Evolutionary conservation across 2,113 vertebrate species (phyloP), one percentile per base, ranked within the genome.

Genomic region (Scopus umbretta): DNA sequence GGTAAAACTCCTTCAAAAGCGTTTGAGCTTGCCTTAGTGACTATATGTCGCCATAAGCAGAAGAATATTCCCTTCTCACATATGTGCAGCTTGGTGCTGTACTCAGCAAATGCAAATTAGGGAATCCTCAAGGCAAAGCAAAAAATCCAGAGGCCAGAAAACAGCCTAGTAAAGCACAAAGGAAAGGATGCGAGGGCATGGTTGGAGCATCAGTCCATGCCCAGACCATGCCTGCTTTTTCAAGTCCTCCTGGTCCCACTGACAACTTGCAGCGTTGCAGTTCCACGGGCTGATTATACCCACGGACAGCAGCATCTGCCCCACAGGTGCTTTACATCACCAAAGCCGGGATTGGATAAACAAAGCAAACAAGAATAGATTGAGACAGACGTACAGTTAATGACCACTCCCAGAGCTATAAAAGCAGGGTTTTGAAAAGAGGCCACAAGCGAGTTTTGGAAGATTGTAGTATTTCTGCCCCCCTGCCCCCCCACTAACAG

Each of bases 401-500:
- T 2, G 25, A 63, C 6, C 40, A 16, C 58, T 34, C 3, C n/a
- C 71, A 21, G 13, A 66, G 76, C 59, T 84, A 6, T n/a, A 59
- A 70, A 59, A 42, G 6, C 16, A 67, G 45, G 5, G n/a, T 2
- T 20, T 20, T 66, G 42, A n/a, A 65, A 32, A 58, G 12, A 43
- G 78, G 34, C 21, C 52, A n/a, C 4, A 14, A 36, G 25, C 4
- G 27, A 82, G 18, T 27, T 75, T 45, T 49, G 38, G 16, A 55
- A 75, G 52, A 36, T 27, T 80, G 80, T 12, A 20, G 6, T 32
- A 20, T 27, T 55, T 34, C 21, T 3, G 2, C 1, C 13, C 9
- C 19, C 10, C n/a, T n/a, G n/a, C n/a, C n/a, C 5, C 3, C 1
- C 36, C 5, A 1, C 30, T 49, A 53, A 40, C 0, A 30, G 30